A percentile compares a stretch with the other conserved stretches of the same genome.
These are phyloP conservation scores for Albula goreensis DNA, from an alignment of 2,113 vertebrate species.

Conservation along the genomic window DNA sequence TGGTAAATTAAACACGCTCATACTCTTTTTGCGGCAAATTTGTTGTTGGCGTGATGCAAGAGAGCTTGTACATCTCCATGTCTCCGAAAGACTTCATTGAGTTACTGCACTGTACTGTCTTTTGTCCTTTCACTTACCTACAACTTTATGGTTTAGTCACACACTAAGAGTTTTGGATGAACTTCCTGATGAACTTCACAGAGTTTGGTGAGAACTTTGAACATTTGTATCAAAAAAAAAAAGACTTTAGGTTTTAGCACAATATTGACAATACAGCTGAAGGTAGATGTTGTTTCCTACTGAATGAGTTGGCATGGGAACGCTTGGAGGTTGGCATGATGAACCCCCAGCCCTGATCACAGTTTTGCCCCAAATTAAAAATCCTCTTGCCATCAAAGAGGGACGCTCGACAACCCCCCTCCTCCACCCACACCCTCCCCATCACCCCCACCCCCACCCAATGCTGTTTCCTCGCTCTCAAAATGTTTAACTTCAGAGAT, in stretches of 20 bases:
- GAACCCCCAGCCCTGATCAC: background rate
- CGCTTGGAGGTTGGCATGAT: too few relatives aligned
- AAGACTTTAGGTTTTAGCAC: too few relatives aligned
- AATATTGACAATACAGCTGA: too few relatives aligned
- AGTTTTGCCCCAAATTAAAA: background rate
- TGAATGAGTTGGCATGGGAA: background rate
- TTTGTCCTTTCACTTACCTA: background rate
- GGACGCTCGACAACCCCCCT: background rate
- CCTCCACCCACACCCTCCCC: too few relatives aligned
- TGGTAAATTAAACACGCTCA: background rate
- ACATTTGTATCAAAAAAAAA: background rate
- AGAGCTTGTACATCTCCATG: too few relatives aligned
- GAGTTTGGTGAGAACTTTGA: background rate
- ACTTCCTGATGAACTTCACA: background rate
- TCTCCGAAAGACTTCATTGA: too few relatives aligned
- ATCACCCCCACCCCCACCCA: background rate
- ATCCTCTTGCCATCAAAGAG: background rate
- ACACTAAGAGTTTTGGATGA: background rate
- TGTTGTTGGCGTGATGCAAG: background rate
- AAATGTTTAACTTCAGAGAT: conserved; percentile 67
- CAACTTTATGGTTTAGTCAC: background rate
- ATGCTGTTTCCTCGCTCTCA: conserved; percentile 7
- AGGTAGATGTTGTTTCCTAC: background rate
- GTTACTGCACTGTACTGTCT: too few relatives aligned
- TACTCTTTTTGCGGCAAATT: background rate